Evolutionary conservation across 2,888 invertebrate genomes (phyloP), one percentile per base, ranked within the genome.

Genomic region (Apamea sordens): DNA sequence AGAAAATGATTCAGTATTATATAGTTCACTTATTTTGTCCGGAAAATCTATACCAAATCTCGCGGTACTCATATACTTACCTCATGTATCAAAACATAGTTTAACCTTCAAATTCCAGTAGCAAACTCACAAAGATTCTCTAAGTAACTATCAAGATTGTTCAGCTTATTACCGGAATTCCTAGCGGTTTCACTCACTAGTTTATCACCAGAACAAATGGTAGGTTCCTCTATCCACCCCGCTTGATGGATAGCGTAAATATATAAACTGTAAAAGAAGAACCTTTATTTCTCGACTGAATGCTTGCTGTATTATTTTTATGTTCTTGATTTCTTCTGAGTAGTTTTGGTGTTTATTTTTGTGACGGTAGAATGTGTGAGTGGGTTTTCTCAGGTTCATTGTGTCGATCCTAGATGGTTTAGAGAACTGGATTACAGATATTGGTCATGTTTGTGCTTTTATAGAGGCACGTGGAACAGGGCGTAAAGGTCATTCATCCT

Each of bases 221-320:
- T 92, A 91, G 73, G 64, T n/a, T 84, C 24, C 86, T 83, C 86
- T 70, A 77, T 80, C 83, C 84, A 83, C 61, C 77, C 77, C 41
- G 82, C 73, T 84, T 93, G 92, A 93, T 92, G 91, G 90, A 92
- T 92, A 88, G 89, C 86, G 91, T 91, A 91, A 92, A 93, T 92
- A 91, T 91, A 91, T 91, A 90, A 92, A 90, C 89, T 88, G 88
- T 88, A 71, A 83, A 88, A 89, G 89, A 80, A 86, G 83, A 83
- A 78, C 85, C 86, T 88, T 77, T 77, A 84, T 81, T 89, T 79
- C 73, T 79, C 73, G 71, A 53, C 77, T 70, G 80, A 85, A 86
- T 50, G 76, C 56, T 80, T 71, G 59, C 73, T 77, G 69, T 72
- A 78, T 73, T 74, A 81, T 81, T 76, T 80, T 74, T 70, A 85